Conservation (phyloP, 1,140 invertebrate genomes). For the Hyles vespertilio region DNA sequence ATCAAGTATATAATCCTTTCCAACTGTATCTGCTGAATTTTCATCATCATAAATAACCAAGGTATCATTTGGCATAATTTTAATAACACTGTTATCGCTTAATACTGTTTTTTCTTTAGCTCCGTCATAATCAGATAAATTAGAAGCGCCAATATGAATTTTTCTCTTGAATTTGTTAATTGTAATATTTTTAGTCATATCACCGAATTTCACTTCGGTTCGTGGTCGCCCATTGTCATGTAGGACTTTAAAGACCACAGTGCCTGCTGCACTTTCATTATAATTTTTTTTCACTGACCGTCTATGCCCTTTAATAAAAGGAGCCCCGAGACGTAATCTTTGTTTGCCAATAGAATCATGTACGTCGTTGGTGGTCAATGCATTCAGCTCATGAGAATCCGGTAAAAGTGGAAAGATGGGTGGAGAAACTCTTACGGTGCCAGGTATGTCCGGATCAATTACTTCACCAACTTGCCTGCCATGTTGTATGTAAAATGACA, state of each 20-base stretch:
- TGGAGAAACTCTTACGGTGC: too few species aligned
- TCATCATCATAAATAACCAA: conserved; percentile 5
- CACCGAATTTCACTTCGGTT: conserved; percentile 32
- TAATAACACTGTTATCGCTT: conserved; percentile 4
- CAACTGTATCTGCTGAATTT: neutral
- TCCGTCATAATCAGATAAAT: too few species aligned
- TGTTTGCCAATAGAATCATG: too few species aligned
- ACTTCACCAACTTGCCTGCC: too few species aligned
- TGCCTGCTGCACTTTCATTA: conserved; percentile 7
- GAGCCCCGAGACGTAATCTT: too few species aligned
- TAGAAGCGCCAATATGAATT: too few species aligned
- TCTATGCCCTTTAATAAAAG: neutral
- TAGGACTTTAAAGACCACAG: conserved; percentile 31
- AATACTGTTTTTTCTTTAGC: too few species aligned
- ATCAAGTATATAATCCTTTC: neutral
- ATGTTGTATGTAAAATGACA: too few species aligned
- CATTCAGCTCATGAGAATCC: too few species aligned
- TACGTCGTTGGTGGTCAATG: too few species aligned
- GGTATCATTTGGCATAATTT: conserved; percentile 5
- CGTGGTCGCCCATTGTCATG: conserved; percentile 19
- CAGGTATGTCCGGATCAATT: too few species aligned
- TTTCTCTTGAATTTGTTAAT: neutral
- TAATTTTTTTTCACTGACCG: neutral
- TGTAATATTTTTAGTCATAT: neutral
- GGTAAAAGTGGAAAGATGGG: too few species aligned